Evolutionary conservation across 2,888 invertebrate species (phyloP).

Genomic region (Tyria jacobaeae): DNA sequence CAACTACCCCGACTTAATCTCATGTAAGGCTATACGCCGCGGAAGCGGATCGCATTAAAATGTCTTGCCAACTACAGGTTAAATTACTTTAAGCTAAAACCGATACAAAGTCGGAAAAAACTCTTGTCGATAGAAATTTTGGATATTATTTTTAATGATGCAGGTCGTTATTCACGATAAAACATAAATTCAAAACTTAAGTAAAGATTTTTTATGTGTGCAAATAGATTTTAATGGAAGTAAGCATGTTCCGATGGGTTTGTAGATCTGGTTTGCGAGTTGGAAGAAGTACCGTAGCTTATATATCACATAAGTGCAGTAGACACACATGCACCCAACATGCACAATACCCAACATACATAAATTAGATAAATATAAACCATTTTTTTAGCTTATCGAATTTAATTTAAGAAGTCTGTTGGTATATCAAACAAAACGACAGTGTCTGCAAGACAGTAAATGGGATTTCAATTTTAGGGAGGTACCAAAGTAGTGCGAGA

Average conservation of each 20-base stretch:
- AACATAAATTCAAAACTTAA: constrained; percentile 15
- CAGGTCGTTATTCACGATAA: constrained; percentile 1
- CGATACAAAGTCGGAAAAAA: constrained; percentile 14
- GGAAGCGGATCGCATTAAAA: constrained; percentile 75
- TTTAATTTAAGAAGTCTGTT: constrained; percentile 35
- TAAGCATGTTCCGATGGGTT: constrained; percentile 64
- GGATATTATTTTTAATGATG: neutral
- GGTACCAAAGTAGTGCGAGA: constrained; percentile 68
- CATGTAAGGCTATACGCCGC: constrained; percentile 79
- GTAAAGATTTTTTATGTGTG: constrained; percentile 25
- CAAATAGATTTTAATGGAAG: constrained; percentile 36
- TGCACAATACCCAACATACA: neutral
- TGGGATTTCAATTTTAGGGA: constrained; percentile 82
- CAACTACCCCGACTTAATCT: constrained; percentile 82
- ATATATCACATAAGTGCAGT: neutral
- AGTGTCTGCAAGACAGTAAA: constrained; percentile 71
- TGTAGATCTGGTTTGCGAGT: neutral
- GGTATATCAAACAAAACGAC: constrained; percentile 64
- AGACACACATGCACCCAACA: neutral
- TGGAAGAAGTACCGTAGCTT: neutral
- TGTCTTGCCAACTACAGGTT: constrained; percentile 65
- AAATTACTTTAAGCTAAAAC: constrained; percentile 57
- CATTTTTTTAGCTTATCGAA: neutral
- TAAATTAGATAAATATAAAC: neutral
- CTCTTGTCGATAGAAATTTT: constrained; percentile 5